Percentiles rank a stretch among this genome's conserved stretches.
These are phyloP conservation scores for Paguma larvata DNA, from an alignment of 2,797 vertebrate species.

Conservation along the genomic window DNA sequence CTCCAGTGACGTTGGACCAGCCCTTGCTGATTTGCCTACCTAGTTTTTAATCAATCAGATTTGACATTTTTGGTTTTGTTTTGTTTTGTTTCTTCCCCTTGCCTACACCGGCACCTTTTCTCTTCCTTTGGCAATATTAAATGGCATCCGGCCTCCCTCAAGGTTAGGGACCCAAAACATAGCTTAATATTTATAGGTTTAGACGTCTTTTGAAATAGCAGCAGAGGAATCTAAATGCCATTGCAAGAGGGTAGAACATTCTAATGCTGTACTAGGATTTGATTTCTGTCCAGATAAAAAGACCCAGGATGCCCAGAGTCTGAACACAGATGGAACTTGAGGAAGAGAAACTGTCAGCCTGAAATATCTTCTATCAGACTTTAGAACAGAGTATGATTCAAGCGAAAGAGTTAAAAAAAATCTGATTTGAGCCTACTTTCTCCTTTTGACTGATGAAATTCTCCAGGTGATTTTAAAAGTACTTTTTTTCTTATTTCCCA, in stretches of 20 bases:
- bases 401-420: neutral
- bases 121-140: slow-evolving; percentile 65
- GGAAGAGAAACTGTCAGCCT: slow-evolving; percentile 14
- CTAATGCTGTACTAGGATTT: neutral
- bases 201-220: slow-evolving; percentile 43
- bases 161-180: slow-evolving; percentile 71
- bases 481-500: neutral
- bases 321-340: neutral
- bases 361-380: slow-evolving; percentile 20
- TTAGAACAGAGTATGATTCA: neutral
- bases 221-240: slow-evolving; percentile 56
- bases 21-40: slow-evolving; percentile 83
- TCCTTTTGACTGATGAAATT: slow-evolving; percentile 39
- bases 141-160: slow-evolving; percentile 49
- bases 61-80: slow-evolving; percentile 81
- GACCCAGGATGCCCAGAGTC: neutral
- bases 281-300: slow-evolving; percentile 60
- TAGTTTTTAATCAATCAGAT: slow-evolving; percentile 86
- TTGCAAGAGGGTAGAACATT: slow-evolving; percentile 16
- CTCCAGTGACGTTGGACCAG: slow-evolving; percentile 76
- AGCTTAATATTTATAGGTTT: slow-evolving; percentile 81
- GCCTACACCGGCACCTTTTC: neutral
- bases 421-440: neutral
- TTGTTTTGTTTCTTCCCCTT: neutral
- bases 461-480: neutral